These are phyloP conservation scores for Pipistrellus kuhlii DNA, from an alignment of 2,797 vertebrate species.

Conservation along the genomic window DNA sequence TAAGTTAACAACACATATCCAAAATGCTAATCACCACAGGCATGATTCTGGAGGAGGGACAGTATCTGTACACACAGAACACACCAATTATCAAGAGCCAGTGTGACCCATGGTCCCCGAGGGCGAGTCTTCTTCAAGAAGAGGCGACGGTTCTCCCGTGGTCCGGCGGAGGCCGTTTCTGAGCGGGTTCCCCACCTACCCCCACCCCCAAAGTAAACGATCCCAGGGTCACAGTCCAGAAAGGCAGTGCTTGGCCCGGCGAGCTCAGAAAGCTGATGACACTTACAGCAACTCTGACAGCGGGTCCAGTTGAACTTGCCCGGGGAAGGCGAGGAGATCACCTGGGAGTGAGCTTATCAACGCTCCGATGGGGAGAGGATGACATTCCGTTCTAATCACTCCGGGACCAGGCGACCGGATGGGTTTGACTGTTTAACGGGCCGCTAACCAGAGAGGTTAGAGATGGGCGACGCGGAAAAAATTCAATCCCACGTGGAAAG, in stretches of 20 bases:
- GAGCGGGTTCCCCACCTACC: neutral
- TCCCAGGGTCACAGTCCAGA: neutral
- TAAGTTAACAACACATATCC: conserved; percentile 46
- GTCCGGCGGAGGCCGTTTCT: neutral
- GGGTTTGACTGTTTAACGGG: neutral
- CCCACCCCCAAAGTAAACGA: neutral
- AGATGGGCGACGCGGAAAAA: neutral
- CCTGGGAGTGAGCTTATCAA: neutral
- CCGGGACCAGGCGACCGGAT: neutral
- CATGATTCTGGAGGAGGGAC: conserved; percentile 9
- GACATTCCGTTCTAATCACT: neutral
- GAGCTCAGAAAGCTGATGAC: neutral
- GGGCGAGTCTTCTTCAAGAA: conserved; percentile 53
- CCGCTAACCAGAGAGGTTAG: neutral
- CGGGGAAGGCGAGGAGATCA: neutral
- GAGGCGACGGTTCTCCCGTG: neutral
- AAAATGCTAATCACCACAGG: conserved; percentile 20
- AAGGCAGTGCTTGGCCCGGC: neutral
- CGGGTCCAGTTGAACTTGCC: neutral
- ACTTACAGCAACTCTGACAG: neutral
- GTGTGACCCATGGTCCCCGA: conserved; percentile 25
- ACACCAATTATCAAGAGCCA: conserved; percentile 32
- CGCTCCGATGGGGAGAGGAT: neutral
- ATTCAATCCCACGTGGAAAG: neutral
- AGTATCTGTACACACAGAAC: neutral